Evolutionary conservation across 2,888 invertebrate species (phyloP).

Genomic region (Platerodrilus igneus): DNA sequence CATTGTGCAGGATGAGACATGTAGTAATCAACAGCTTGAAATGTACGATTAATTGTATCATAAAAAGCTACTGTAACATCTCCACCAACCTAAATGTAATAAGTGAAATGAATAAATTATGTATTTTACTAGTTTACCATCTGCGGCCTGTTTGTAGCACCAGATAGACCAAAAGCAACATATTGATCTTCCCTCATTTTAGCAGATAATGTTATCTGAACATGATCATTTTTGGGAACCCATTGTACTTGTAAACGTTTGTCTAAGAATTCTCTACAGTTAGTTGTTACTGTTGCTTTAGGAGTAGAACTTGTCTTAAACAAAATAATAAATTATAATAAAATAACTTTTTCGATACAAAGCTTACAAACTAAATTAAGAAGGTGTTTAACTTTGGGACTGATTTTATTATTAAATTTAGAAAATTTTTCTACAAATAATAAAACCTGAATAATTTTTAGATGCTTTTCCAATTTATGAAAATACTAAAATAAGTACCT

Average conservation of each 20-base stretch:
- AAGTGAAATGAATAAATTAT: slow-evolving; percentile 24
- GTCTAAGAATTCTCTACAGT: slow-evolving; percentile 80
- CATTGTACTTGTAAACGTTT: slow-evolving; percentile 83
- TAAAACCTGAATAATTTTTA: no score
- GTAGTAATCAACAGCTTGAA: slow-evolving; percentile 79
- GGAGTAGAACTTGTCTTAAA: slow-evolving; percentile 75
- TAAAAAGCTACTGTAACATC: slow-evolving; percentile 82
- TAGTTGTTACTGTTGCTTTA: slow-evolving; percentile 59
- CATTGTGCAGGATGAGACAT: slow-evolving; percentile 78
- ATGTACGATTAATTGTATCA: slow-evolving; percentile 56
- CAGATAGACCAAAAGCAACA: slow-evolving; percentile 83
- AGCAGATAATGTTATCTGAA: slow-evolving; percentile 75
- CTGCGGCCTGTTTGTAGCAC: slow-evolving; percentile 65
- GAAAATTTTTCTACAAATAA: no score
- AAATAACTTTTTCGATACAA: slow-evolving; percentile 19
- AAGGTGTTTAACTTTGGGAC: no score
- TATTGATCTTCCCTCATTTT: slow-evolving; percentile 79
- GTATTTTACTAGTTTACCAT: slow-evolving; percentile 52
- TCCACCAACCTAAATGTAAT: slow-evolving; percentile 60
- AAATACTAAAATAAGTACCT: no score
- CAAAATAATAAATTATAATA: slow-evolving; percentile 27
- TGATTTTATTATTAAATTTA: no score
- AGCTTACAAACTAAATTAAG: no score
- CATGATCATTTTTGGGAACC: slow-evolving; percentile 71
- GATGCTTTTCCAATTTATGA: no score